Evolutionary conservation across 1,140 invertebrate genomes (phyloP).

Genomic region (Colletes latitarsis): DNA sequence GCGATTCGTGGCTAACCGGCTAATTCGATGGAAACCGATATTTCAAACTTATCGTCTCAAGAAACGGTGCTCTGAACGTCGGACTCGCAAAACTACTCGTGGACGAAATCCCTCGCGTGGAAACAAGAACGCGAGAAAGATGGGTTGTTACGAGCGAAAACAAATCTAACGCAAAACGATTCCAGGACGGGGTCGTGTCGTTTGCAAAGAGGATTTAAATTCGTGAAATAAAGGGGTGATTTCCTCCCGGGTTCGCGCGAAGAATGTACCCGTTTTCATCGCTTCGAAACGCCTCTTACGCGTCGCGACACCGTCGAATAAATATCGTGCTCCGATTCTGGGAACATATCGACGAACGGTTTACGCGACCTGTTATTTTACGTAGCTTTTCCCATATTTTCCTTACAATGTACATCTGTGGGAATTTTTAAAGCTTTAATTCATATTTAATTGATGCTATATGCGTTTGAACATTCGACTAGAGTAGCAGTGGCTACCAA

Average conservation of each 20-base stretch:
- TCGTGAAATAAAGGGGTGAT: not conserved
- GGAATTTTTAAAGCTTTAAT: no score
- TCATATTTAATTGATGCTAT: no score
- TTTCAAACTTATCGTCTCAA: not conserved
- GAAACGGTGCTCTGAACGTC: not conserved
- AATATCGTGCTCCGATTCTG: not conserved
- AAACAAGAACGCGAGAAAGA: not conserved
- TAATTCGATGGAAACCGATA: not conserved
- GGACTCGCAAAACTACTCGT: not conserved
- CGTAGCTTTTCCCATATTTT: no score
- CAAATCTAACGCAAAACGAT: slow-evolving; percentile 56
- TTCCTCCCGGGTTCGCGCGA: not conserved
- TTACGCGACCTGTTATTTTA: no score
- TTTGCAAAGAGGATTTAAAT: slow-evolving; percentile 10
- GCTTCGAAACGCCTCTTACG: not conserved
- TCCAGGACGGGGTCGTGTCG: slow-evolving; percentile 34
- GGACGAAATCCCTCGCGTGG: not conserved
- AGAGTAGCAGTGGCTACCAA: no score
- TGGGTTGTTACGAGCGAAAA: slow-evolving; percentile 28
- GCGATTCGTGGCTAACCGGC: not conserved
- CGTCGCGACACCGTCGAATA: not conserved
- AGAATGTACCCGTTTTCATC: not conserved
- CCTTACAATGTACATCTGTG: no score
- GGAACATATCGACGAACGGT: not conserved
- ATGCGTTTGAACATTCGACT: no score